These are phyloP conservation scores for Ypsolopha scabrella DNA, from an alignment of 2,888 invertebrate genomes.

Conservation along the genomic window DNA sequence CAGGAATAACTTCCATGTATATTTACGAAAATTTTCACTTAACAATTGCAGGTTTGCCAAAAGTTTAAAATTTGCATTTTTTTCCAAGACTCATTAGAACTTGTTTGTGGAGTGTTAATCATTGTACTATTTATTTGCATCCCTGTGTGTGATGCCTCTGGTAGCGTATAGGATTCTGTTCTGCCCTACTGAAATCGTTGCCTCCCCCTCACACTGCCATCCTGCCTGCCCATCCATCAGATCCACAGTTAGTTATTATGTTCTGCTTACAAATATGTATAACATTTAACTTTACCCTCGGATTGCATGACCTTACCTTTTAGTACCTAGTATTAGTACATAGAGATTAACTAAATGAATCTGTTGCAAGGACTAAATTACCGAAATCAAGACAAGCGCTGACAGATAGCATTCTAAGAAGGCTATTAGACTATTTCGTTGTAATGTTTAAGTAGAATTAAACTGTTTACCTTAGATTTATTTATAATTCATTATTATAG, in stretches of 20 bases:
- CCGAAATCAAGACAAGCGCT: no score
- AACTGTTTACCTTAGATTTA: no score
- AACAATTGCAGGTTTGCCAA: conserved; percentile 71
- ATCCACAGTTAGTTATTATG: background rate
- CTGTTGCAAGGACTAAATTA: no score
- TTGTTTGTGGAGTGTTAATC: conserved; percentile 36
- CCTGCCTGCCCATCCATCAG: background rate
- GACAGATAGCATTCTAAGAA: no score
- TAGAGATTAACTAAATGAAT: no score
- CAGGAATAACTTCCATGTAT: background rate
- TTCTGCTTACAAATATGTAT: no score
- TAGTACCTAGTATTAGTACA: no score
- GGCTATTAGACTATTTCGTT: no score
- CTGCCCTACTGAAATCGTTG: background rate
- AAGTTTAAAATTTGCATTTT: conserved; percentile 69
- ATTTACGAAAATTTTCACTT: conserved; percentile 29
- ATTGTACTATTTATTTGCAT: conserved; percentile 28
- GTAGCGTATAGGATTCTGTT: conserved; percentile 18
- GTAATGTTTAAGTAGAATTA: no score
- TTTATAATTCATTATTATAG: no score
- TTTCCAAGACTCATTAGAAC: conserved; percentile 43
- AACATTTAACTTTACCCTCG: background rate
- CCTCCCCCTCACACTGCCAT: background rate
- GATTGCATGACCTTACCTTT: conserved; percentile 1
- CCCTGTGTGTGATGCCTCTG: conserved; percentile 22